Percentiles rank a stretch among this genome's conserved stretches.
Evolutionary conservation across 2,797 vertebrate genomes (phyloP).

Genomic region (Chelon labrosus): DNA sequence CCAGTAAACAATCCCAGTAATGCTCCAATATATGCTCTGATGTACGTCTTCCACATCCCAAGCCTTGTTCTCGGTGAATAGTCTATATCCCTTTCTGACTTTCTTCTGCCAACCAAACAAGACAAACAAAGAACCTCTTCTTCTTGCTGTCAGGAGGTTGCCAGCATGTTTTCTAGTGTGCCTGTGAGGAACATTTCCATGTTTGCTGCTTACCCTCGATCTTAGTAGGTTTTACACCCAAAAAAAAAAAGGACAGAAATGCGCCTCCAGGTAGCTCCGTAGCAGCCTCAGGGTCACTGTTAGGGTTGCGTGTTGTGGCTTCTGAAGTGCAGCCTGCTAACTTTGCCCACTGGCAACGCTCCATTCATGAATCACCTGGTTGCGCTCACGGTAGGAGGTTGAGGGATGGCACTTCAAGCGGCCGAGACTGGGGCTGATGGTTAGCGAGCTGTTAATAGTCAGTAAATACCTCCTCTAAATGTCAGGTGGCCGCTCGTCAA

Average conservation of each 20-base stretch:
- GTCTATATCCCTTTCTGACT: neutral
- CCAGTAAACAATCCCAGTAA: too few relatives aligned
- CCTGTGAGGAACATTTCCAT: conserved; percentile 1
- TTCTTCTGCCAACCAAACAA: neutral
- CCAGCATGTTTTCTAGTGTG: conserved; percentile 7
- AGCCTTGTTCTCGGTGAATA: too few relatives aligned
- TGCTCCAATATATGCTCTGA: too few relatives aligned
- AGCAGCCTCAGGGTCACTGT: neutral
- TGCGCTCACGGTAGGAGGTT: neutral
- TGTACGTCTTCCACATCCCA: too few relatives aligned
- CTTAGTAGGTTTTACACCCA: neutral
- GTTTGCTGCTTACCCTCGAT: neutral
- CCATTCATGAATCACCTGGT: neutral
- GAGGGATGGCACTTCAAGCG: neutral
- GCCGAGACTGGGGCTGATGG: neutral
- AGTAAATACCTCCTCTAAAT: neutral
- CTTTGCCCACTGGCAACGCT: neutral
- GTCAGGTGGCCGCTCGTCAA: neutral
- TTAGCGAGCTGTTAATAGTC: too few relatives aligned
- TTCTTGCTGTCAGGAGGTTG: conserved; percentile 17
- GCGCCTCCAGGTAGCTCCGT: neutral
- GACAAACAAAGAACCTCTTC: conserved; percentile 12
- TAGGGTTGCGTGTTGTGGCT: neutral
- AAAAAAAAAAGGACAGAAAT: conserved; percentile 1
- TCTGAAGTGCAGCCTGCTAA: neutral